Conservation (phyloP, 2,888 invertebrate genomes). For the Orthosia cruda region DNA sequence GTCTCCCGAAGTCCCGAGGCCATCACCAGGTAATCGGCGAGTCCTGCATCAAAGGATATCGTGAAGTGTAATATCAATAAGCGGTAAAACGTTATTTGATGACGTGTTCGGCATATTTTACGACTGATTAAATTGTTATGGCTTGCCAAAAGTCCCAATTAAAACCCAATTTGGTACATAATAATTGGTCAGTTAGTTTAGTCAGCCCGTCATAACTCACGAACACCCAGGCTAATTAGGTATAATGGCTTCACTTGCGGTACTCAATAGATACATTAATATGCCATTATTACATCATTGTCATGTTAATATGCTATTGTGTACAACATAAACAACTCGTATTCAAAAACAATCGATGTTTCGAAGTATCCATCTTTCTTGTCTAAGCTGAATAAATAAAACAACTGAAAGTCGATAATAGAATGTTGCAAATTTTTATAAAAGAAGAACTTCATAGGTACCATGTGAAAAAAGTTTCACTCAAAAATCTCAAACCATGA, state of each 20-base stretch:
- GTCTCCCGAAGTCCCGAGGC: not conserved
- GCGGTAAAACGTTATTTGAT: not conserved
- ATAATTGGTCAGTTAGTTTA: not conserved
- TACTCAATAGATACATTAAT: conserved; percentile 18
- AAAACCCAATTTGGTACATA: not conserved
- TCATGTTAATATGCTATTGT: conserved; percentile 44
- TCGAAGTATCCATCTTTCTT: too few species aligned
- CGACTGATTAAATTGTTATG: conserved; percentile 4
- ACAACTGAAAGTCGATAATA: too few species aligned
- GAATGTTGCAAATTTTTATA: too few species aligned
- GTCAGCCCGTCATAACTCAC: not conserved
- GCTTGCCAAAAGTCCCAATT: not conserved
- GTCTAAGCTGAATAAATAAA: too few species aligned
- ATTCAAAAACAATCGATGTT: too few species aligned
- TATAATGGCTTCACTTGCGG: not conserved
- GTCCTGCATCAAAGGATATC: not conserved
- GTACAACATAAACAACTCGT: too few species aligned
- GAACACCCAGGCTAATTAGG: conserved; percentile 7
- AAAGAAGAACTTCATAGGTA: too few species aligned
- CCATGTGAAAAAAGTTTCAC: too few species aligned
- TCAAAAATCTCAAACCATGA: too few species aligned
- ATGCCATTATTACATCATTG: conserved; percentile 30
- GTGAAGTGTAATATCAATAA: too few species aligned
- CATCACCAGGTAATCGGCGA: not conserved
- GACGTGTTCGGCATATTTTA: conserved; percentile 9